Evolutionary conservation across 1,140 invertebrate genomes (phyloP), one percentile per base, ranked within the genome.

Genomic region (Habropoda laboriosa): DNA sequence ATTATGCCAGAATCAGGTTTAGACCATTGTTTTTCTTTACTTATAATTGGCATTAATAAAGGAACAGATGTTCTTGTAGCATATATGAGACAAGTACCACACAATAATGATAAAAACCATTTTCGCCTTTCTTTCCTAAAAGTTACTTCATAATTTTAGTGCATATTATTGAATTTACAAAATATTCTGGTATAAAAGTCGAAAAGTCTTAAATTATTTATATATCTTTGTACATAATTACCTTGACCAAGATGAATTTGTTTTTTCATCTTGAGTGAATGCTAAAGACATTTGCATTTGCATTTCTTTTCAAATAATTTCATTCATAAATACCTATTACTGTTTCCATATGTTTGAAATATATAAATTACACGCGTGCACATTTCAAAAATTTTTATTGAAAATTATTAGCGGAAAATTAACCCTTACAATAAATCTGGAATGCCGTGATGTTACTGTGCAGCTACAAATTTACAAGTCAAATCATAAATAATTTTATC

Each of bases 1-100:
- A 96, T 95, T 3, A 95, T 95, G 4, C 96, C 96, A 24, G 95
- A 95, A 82, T 96, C 94, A 40, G 95, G 95, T 92, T 96, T 96
- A 83, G 94, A 95, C 96, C 96, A 96, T 53, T 94, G 93, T 88
- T 95, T 94, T 79, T 96, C 95, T 81, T 95, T 93, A 42, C 95
- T 94, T 79, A 96, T 94, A 10, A 94, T 92, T 18, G 95, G 95
- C 58, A 95, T 94, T 79, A 95, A 92, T 66, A 96, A 89, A 21
- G 96, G 96, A 89, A 96, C 94, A 18, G 95, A 95, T 38, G 95
- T 96, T 83, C 96, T 93, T 21, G 95, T 94, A 0, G 95, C 94
- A 90, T 96, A 96, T 18, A 96, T 81, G 84, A 95, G 94, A 75
- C 94, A 94, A 30, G 95, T 96, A 5, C 96, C 96, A 53, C 93